phyloP scores from a whole-genome alignment of 1,140 invertebrate species.

The Bathynomus jamesi region DNA sequence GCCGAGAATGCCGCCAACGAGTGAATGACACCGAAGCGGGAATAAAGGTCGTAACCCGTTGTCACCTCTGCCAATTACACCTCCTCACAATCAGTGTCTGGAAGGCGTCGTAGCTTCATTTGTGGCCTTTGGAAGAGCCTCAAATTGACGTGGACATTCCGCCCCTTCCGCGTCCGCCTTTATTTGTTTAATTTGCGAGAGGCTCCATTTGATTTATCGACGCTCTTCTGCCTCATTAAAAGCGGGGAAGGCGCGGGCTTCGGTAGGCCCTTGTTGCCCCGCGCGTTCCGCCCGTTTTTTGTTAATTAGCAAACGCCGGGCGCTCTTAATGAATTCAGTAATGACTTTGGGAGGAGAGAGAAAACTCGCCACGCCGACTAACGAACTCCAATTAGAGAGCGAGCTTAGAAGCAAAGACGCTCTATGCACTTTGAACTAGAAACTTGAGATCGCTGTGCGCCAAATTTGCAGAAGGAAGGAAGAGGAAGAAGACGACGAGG shows the following conservation, averaged over 20 bases:
- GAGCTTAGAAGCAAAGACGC: conserved; percentile 27
- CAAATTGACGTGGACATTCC: background rate
- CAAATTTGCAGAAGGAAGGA: background rate
- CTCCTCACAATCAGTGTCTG: background rate
- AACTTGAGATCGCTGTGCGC: conserved; percentile 12
- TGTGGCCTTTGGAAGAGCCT: background rate
- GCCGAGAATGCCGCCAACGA: background rate
- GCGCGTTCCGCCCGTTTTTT: conserved; percentile 29
- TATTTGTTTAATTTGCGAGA: background rate
- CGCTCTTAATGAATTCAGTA: conserved; percentile 33
- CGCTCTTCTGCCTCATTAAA: conserved; percentile 16
- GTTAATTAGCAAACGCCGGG: conserved; percentile 34
- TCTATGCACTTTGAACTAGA: conserved; percentile 30
- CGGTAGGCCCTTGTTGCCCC: conserved; percentile 27
- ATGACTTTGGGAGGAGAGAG: conserved; percentile 30
- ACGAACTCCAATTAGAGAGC: conserved; percentile 32
- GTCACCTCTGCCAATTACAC: background rate
- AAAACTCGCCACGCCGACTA: conserved; percentile 30
- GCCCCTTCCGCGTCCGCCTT: background rate
- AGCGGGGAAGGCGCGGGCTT: background rate
- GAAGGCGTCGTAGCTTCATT: background rate
- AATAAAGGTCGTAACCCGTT: background rate
- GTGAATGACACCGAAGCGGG: background rate
- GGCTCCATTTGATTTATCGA: background rate
- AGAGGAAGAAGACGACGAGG: background rate